These are phyloP conservation scores for Camponotus vicinus DNA, from an alignment of 1,140 invertebrate species.

Conservation along the genomic window DNA sequence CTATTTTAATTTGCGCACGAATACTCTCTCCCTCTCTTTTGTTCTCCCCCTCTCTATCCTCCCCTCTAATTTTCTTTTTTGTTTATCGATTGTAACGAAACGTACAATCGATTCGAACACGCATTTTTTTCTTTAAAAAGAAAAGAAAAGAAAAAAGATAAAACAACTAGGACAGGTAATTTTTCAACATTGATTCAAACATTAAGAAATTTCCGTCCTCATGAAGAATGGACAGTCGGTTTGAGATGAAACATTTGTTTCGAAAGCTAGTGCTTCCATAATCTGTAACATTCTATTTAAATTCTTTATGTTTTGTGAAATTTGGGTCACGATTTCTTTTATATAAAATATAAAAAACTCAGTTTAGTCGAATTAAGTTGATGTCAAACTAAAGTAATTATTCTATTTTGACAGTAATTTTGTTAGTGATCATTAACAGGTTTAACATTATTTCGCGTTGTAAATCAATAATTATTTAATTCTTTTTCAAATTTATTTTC, in stretches of 20 bases:
- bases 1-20: conserved; percentile 47
- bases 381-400: not conserved
- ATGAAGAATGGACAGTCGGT: not conserved
- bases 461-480: not conserved
- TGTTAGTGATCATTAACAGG: not conserved
- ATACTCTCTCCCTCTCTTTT: not conserved
- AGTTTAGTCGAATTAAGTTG: not conserved
- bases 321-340: not conserved
- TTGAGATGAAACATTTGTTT: not conserved
- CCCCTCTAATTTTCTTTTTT: no score
- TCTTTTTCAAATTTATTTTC: not conserved
- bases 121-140: not conserved
- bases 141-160: no score
- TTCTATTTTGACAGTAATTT: not conserved
- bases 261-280: not conserved
- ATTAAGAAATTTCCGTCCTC: not conserved
- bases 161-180: no score
- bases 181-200: not conserved
- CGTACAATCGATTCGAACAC: not conserved
- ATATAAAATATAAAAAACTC: conserved; percentile 10
- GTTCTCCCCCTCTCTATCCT: no score
- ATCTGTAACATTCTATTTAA: not conserved
- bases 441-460: not conserved
- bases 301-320: not conserved
- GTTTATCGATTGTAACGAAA: not conserved